Conservation (phyloP, 2,113 vertebrate genomes). For the Gymnobelideus leadbeateri region DNA sequence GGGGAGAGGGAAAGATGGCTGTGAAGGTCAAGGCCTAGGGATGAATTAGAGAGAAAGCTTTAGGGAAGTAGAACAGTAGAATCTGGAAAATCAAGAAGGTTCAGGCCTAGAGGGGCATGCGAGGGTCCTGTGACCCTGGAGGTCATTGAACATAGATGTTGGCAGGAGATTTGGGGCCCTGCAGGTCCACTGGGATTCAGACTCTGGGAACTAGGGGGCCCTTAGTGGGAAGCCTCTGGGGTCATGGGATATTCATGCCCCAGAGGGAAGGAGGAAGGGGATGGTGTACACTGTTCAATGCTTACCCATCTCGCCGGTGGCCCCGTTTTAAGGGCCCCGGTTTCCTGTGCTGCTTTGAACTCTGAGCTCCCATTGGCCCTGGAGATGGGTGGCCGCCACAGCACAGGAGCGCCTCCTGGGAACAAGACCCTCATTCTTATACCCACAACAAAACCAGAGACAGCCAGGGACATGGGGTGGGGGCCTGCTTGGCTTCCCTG, state of each 20-base stretch:
- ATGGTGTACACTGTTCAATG: neutral
- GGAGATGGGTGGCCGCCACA: neutral
- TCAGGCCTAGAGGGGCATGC: neutral
- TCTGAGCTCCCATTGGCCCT: constrained; percentile 77
- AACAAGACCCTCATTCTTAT: constrained; percentile 74
- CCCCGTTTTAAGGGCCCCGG: constrained; percentile 74
- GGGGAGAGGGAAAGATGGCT: neutral
- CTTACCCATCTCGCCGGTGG: constrained; percentile 77
- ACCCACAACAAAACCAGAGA: constrained; percentile 53
- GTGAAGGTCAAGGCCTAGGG: neutral
- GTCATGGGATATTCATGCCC: neutral
- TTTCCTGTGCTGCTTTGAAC: constrained; percentile 76
- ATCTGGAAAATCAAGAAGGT: neutral
- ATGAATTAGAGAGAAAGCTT: neutral
- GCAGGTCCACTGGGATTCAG: neutral
- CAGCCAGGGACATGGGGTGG: neutral
- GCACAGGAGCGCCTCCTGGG: constrained; percentile 70
- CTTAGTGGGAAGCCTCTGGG: neutral
- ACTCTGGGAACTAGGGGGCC: neutral
- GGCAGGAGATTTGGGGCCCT: neutral
- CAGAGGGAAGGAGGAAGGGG: neutral
- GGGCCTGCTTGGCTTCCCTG: neutral
- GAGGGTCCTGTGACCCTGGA: neutral
- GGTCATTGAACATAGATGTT: neutral
- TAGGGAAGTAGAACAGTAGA: neutral